A percentile compares a stretch with the other conserved stretches of the same genome.
Conservation (phyloP, 2,797 vertebrate genomes). For the Clarias platycephalus region DNA sequence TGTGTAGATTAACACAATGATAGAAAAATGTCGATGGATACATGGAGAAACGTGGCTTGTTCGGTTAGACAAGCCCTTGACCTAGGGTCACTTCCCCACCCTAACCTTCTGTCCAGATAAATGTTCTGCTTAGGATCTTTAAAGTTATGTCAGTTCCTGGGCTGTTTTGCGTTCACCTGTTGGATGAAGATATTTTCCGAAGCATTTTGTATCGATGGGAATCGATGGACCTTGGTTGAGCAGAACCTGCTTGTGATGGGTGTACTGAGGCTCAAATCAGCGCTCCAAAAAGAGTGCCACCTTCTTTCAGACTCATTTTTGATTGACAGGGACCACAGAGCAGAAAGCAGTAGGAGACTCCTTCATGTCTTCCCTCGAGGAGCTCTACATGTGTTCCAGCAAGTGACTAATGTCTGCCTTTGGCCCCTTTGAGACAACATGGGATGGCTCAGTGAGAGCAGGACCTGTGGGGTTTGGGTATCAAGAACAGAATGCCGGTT, state of each 20-base stretch:
- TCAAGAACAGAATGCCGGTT: slow-evolving; percentile 34
- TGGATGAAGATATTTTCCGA: background rate
- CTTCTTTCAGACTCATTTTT: slow-evolving; percentile 24
- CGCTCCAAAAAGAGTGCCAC: background rate
- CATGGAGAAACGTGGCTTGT: background rate
- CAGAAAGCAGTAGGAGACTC: slow-evolving; percentile 68
- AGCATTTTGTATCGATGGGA: background rate
- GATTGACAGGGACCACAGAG: slow-evolving; percentile 71
- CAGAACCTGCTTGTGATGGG: background rate
- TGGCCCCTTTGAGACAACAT: slow-evolving; percentile 29
- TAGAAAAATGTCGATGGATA: background rate
- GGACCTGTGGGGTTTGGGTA: slow-evolving; percentile 35
- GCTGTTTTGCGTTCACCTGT: background rate
- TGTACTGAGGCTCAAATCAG: background rate
- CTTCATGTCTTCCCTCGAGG: slow-evolving; percentile 58
- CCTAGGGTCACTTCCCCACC: too few species aligned
- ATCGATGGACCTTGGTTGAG: background rate
- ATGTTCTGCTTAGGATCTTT: background rate
- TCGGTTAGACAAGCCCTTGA: background rate
- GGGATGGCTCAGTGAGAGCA: slow-evolving; percentile 21
- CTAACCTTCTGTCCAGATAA: background rate
- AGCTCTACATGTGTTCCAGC: slow-evolving; percentile 55
- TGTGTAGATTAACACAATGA: background rate
- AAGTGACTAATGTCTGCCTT: slow-evolving; percentile 27
- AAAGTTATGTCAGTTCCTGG: background rate